Conservation (phyloP, 2,888 invertebrate genomes). For the Operophtera brumata region DNA sequence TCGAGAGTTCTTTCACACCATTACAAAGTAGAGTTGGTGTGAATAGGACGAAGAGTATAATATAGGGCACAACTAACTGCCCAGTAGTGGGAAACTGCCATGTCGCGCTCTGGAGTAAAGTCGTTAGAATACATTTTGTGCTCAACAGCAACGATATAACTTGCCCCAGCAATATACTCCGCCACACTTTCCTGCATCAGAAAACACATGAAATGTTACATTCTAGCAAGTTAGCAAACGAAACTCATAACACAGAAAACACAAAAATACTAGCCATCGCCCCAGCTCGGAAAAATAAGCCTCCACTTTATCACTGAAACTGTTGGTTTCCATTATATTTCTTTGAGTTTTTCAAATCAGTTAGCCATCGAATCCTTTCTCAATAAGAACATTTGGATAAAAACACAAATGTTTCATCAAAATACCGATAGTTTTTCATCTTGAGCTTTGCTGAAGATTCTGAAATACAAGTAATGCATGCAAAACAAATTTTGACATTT, state of each 20-base stretch:
- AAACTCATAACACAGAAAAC: conserved; percentile 3
- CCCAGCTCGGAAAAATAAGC: conserved; percentile 84
- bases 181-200: conserved; percentile 84
- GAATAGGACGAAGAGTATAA: conserved; percentile 87
- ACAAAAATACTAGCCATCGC: conserved; percentile 81
- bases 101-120: conserved; percentile 84
- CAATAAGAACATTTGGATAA: not conserved
- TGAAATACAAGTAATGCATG: conserved; percentile 39
- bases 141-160: conserved; percentile 87
- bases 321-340: conserved; percentile 64
- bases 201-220: conserved; percentile 32
- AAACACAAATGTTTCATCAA: conserved; percentile 1
- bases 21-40: conserved; percentile 88
- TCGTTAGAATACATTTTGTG: conserved; percentile 87
- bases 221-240: not conserved
- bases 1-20: conserved; percentile 83
- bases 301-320: conserved; percentile 84
- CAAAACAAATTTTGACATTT: conserved; percentile 43
- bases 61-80: conserved; percentile 90
- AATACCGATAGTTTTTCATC: conserved; percentile 38
- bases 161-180: conserved; percentile 87
- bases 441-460: conserved; percentile 9
- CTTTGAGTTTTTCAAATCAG: not conserved
- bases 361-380: not conserved
- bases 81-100: conserved; percentile 88